phyloP scores from a whole-genome alignment of 1,140 invertebrate genomes.

The Sitobion miscanthi region DNA sequence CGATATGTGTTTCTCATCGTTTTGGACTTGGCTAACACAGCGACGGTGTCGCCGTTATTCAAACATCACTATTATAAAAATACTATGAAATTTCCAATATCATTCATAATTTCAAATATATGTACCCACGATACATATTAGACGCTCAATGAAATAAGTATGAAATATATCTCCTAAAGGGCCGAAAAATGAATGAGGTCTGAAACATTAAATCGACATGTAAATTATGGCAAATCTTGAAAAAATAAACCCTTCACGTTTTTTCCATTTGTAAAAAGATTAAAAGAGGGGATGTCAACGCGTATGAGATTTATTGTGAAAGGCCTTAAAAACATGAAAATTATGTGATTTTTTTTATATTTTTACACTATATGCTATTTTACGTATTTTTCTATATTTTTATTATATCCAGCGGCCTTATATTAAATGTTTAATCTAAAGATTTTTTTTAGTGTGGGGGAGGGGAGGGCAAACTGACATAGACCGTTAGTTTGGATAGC shows the following conservation, averaged over 20 bases:
- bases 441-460: not conserved
- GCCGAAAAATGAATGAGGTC: not conserved
- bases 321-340: not conserved
- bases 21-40: no score
- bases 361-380: not conserved
- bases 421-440: conserved; percentile 7
- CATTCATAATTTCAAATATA: no score
- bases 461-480: not conserved
- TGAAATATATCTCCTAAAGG: not conserved
- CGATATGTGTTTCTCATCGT: not conserved
- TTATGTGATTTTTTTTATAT: not conserved
- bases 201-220: not conserved
- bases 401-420: not conserved
- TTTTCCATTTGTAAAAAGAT: conserved; percentile 11
- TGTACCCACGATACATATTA: not conserved
- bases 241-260: not conserved
- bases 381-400: conserved; percentile 1
- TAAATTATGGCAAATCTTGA: not conserved
- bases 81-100: no score
- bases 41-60: not conserved
- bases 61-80: no score
- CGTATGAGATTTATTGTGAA: not conserved
- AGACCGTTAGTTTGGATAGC: not conserved
- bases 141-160: not conserved
- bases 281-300: not conserved